Evolutionary conservation across 2,113 vertebrate species (phyloP), one percentile per base, ranked within the genome.

Genomic region (Lepus europaeus): DNA sequence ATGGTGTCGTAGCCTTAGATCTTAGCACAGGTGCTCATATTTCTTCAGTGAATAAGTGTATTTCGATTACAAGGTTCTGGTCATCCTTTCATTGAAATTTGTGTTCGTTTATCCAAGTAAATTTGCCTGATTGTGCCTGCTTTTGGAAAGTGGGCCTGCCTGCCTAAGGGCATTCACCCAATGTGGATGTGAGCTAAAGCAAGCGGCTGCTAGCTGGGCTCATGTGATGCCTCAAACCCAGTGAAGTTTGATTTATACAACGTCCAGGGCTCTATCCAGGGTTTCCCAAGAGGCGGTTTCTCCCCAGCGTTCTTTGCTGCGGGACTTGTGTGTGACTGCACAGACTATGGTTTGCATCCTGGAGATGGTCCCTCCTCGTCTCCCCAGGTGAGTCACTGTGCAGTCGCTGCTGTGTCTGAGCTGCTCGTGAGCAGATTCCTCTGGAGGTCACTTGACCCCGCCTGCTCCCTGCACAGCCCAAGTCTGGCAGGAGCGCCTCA

Each of bases 1-100:
- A 56, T 29, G 22, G 53, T n/a, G 16, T 31, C 72, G 2, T 78
- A 7, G 4, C n/a, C 20, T 78, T 51, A 39, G n/a, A 68, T 91
- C 36, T 51, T 36, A 85, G 82, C 72, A 9, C 74, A 90, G 59
- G 33, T 69, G n/a, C 29, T 93, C 27, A 3, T 51, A n/a, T 64
- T 74, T 74, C 87, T 56, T 39, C 53, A 89, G 36, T 22, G 70
- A 83, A 56, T 39, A 81, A 25, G 25, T 83, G 33, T 16, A 1
- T 86, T 82, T 74, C 19, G 23, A 13, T 68, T 91, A 69, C 81
- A 90, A 63, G 59, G 80, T 33, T 84, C 36, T 85, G 77, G 31
- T 33, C 79, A n/a, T 31, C 14, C 61, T n/a, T 92, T 90, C 66
- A 70, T 39, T 78, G 29, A 23, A 31, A 45, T 79, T 39, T 33